Percentiles rank a stretch among this genome's conserved stretches.
phyloP scores from a whole-genome alignment of 2,888 invertebrate species.

The Drosophila putrida region DNA sequence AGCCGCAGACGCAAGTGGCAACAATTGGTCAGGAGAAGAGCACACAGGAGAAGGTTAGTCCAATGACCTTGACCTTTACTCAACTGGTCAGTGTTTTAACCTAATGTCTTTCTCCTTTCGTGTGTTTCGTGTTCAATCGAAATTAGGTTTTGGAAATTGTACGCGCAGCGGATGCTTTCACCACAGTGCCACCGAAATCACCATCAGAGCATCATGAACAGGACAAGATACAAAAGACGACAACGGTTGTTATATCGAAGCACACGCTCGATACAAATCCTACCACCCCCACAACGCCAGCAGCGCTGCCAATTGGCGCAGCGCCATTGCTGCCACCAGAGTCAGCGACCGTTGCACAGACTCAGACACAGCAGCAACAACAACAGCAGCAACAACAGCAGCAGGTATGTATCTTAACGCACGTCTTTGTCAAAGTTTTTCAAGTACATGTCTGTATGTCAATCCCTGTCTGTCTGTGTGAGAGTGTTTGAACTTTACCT shows the following conservation, averaged over 20 bases:
- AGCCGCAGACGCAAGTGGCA: constrained; percentile 84
- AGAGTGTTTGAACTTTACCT: constrained; percentile 21
- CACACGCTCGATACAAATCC: constrained; percentile 91
- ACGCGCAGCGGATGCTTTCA: constrained; percentile 89
- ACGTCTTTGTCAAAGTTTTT: constrained; percentile 57
- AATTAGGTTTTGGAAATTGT: constrained; percentile 94
- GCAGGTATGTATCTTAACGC: constrained; percentile 77
- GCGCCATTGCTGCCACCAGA: constrained; percentile 38
- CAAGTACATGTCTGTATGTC: constrained; percentile 33
- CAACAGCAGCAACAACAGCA: constrained; percentile 70
- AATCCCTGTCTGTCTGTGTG: constrained; percentile 34
- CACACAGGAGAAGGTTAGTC: constrained; percentile 91
- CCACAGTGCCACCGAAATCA: constrained; percentile 89
- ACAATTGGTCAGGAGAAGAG: constrained; percentile 90
- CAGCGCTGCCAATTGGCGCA: constrained; percentile 59
- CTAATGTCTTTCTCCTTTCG: constrained; percentile 2
- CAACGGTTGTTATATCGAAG: constrained; percentile 97
- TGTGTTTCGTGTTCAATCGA: constrained; percentile 24
- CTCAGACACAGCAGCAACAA: constrained; percentile 45
- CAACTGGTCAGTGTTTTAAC: constrained; percentile 7
- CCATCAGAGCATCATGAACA: constrained; percentile 88
- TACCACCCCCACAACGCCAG: constrained; percentile 76
- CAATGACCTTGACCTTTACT: constrained; percentile 33
- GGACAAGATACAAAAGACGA: constrained; percentile 91
- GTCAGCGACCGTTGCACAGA: constrained; percentile 53